Conservation (phyloP, 2,113 vertebrate genomes). For the Amblyopsis rosae region DNA sequence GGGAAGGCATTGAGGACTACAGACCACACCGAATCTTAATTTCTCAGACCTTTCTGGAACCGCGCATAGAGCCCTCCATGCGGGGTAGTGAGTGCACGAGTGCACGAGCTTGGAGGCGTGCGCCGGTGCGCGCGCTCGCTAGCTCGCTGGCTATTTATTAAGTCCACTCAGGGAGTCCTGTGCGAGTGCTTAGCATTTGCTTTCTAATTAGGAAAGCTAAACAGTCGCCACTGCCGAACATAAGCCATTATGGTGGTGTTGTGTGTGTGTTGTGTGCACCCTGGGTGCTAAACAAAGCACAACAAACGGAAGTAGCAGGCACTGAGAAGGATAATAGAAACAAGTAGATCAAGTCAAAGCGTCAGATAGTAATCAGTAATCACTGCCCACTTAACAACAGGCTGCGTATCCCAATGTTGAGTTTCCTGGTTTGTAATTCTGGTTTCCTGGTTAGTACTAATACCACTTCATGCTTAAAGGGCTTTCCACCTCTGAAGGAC, state of each 20-base stretch:
- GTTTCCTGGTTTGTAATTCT: no score
- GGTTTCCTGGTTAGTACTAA: no score
- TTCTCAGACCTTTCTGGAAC: neutral
- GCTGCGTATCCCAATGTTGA: no score
- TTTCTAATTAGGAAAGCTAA: conserved; percentile 77
- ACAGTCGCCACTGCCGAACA: conserved; percentile 47
- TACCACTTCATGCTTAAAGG: no score
- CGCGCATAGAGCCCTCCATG: conserved; percentile 1
- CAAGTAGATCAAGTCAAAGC: neutral
- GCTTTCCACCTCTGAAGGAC: no score
- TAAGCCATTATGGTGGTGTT: conserved; percentile 29
- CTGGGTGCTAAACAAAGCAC: no score
- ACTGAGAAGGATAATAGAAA: neutral
- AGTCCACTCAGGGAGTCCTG: conserved; percentile 73
- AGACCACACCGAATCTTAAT: conserved; percentile 25
- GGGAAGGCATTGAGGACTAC: neutral
- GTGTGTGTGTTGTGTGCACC: conserved; percentile 1
- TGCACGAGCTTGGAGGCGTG: neutral
- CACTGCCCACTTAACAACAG: no score
- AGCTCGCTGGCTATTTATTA: conserved; percentile 74
- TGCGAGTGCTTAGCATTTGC: conserved; percentile 72
- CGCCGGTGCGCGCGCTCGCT: conserved; percentile 73
- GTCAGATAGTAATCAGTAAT: no score
- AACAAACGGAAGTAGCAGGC: conserved; percentile 7
- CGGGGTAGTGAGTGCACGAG: conserved; percentile 7